phyloP scores from a whole-genome alignment of 2,888 invertebrate genomes.

The Drosophila sordidula region DNA sequence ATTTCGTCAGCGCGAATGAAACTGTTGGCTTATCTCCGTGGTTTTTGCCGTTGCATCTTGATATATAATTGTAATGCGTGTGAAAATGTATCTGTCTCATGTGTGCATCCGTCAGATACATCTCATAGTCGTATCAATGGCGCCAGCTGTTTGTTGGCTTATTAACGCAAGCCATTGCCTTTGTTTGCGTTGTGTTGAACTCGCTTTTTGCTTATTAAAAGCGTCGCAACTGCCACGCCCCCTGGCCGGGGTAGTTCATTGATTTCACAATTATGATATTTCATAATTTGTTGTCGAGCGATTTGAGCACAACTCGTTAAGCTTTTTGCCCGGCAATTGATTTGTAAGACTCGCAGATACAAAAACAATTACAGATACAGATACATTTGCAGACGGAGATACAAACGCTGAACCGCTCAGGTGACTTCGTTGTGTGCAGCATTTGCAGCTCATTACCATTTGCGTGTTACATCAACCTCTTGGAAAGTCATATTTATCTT shows the following conservation, averaged over 20 bases:
- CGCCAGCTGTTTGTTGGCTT: conserved; percentile 36
- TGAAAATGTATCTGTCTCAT: conserved; percentile 50
- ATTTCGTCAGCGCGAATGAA: conserved; percentile 38
- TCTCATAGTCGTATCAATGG: conserved; percentile 21
- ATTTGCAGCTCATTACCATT: conserved; percentile 49
- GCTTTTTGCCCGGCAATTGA: conserved; percentile 50
- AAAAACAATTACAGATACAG: neutral
- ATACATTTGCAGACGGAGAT: conserved; percentile 3
- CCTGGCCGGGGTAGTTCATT: conserved; percentile 57
- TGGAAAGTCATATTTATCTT: conserved; percentile 45
- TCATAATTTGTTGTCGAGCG: conserved; percentile 33
- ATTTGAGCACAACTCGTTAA: conserved; percentile 37
- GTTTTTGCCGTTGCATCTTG: conserved; percentile 30
- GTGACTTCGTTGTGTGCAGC: conserved; percentile 6
- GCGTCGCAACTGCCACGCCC: conserved; percentile 37
- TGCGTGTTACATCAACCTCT: conserved; percentile 63
- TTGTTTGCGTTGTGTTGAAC: conserved; percentile 63
- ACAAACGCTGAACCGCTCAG: conserved; percentile 6
- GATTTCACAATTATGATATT: conserved; percentile 67
- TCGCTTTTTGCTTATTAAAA: conserved; percentile 46
- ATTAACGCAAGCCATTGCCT: conserved; percentile 60
- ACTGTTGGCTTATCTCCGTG: conserved; percentile 21
- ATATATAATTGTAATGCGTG: conserved; percentile 50
- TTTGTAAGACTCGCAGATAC: conserved; percentile 39
- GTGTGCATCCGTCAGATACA: conserved; percentile 30